phyloP scores from a whole-genome alignment of 2,797 vertebrate species.

The Phoebastria nigripes region DNA sequence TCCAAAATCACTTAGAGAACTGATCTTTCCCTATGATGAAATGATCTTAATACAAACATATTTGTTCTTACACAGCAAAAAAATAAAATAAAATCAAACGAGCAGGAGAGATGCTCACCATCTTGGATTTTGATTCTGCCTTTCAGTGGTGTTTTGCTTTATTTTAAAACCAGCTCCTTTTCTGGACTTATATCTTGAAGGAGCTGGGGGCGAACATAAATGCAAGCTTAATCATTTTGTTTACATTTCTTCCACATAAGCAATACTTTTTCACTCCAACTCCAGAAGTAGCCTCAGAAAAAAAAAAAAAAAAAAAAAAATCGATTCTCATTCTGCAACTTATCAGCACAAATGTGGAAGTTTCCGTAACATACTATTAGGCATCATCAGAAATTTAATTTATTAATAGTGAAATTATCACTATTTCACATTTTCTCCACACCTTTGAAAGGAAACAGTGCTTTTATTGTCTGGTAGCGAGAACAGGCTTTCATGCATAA shows the following conservation, averaged over 20 bases:
- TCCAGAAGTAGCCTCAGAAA: neutral
- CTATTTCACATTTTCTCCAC: neutral
- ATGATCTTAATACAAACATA: neutral
- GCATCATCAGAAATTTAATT: neutral
- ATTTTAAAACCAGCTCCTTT: neutral
- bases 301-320: neutral
- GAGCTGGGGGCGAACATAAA: neutral
- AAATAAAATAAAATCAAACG: neutral
- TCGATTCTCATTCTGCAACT: neutral
- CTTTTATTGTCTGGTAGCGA: neutral
- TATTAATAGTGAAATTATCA: neutral
- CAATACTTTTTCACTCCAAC: neutral
- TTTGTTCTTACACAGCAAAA: neutral
- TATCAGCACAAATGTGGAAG: neutral
- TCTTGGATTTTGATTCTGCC: neutral
- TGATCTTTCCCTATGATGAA: neutral
- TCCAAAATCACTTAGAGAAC: neutral
- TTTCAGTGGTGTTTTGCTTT: neutral
- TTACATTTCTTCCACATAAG: neutral
- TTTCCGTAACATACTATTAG: neutral
- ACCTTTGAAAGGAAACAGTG: neutral
- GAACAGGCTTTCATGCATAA: neutral
- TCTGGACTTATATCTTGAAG: neutral
- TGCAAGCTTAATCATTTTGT: neutral
- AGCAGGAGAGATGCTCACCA: neutral